Evolutionary conservation across 2,113 vertebrate species (phyloP), one percentile per base, ranked within the genome.

Genomic region (Rattus rattus): DNA sequence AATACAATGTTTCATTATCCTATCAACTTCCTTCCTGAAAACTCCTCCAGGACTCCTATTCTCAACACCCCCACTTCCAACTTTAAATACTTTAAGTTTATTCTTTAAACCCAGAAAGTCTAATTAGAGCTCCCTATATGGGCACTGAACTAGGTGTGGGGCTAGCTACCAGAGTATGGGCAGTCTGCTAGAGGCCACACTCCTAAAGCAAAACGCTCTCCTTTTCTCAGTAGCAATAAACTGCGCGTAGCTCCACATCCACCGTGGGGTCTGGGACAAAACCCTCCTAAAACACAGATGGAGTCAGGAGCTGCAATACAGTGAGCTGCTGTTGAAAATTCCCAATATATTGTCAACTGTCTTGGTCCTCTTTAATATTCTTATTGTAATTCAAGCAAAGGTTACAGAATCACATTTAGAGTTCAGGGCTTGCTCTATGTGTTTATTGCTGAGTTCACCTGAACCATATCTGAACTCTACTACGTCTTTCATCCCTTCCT

Each of bases 331-430:
- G 1, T 16, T 72, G 52, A 22, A 56, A 87, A 77, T 65, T 90
- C 39, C 72, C n/a, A 81, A 69, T 47, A 63, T 61, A 80, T 0
- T 39, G 3, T 65, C 54, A 88, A 95, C 4, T 1, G 61, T 24
- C n/a, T 63, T 65, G 20, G 54, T 79, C n/a, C 43, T 85, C 43
- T 87, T 24, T 70, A 33, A 84, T 17, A 85, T 88, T 67, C 30
- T 88, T 67, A 77, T 30, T 52, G 5, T 85, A 92, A 92, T 80
- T 88, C n/a, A 91, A 85, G 54, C 56, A 65, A 89, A 93, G n/a
- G 73, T 61, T 56, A 94, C 47, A 47, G 33, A 95, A 65, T 20
- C 56, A 5, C 20, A 36, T 22, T 36, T 86, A 84, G 54, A 73
- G 12, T 77, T 72, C 72, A 91, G 16, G 72, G 59, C 22, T 90